These are phyloP conservation scores for Thaumetopoea pityocampa DNA, from an alignment of 1,140 invertebrate genomes.

Conservation along the genomic window DNA sequence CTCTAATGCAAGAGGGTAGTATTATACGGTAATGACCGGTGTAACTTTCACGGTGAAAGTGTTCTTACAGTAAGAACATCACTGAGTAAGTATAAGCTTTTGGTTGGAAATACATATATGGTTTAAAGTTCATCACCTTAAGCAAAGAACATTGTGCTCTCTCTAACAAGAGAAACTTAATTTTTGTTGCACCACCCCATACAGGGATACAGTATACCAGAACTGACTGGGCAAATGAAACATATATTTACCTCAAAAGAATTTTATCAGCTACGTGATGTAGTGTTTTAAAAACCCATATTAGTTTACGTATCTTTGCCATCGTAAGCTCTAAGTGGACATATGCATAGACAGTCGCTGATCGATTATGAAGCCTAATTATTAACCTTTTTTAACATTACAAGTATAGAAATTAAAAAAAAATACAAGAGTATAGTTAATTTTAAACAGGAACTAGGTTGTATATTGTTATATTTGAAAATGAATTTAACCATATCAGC, in stretches of 20 bases:
- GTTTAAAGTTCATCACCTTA: constrained; percentile 13
- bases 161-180: constrained; percentile 14
- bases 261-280: constrained; percentile 7
- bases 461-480: no score
- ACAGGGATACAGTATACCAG: constrained; percentile 14
- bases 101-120: constrained; percentile 5
- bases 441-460: no score
- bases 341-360: no score
- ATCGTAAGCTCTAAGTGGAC: no score
- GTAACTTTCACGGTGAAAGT: constrained; percentile 9
- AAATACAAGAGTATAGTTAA: no score
- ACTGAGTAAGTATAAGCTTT: constrained; percentile 3
- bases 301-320: no score
- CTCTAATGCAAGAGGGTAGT: no score
- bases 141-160: constrained; percentile 12
- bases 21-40: constrained; percentile 2
- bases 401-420: no score
- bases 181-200: constrained; percentile 14
- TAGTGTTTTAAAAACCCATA: constrained; percentile 15
- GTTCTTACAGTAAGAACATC: constrained; percentile 5
- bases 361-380: no score
- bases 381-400: no score
- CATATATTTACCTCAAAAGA: constrained; percentile 8
- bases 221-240: constrained; percentile 11
- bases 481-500: no score